A percentile compares a stretch with the other conserved stretches of the same genome.
phyloP scores from a whole-genome alignment of 53 echinoderm and acorn worm genomes.

The Paracentrotus lividus region DNA sequence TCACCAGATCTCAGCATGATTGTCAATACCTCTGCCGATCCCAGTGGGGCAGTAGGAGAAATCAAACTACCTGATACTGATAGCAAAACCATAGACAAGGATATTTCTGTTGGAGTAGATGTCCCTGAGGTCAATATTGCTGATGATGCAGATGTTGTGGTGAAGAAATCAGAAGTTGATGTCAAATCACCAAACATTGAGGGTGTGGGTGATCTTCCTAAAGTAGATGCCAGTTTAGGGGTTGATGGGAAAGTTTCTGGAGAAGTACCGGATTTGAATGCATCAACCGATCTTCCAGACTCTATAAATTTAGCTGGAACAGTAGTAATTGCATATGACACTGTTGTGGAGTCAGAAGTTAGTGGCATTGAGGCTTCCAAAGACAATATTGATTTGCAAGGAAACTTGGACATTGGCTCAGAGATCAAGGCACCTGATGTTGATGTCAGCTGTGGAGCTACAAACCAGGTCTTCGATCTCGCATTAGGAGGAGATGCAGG shows the following conservation, averaged over 20 bases:
- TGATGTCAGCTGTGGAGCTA: slow-evolving; percentile 4
- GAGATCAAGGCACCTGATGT: slow-evolving; percentile 58
- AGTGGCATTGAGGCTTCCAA: neutral
- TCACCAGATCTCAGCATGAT: slow-evolving; percentile 36
- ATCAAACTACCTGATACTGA: neutral
- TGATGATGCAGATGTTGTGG: slow-evolving; percentile 61
- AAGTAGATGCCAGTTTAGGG: neutral
- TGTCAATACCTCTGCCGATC: slow-evolving; percentile 48
- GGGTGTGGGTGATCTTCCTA: slow-evolving; percentile 46
- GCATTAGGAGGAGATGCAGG: slow-evolving; percentile 49
- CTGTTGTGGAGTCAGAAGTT: slow-evolving; percentile 56
- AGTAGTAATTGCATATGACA: slow-evolving; percentile 74
- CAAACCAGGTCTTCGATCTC: slow-evolving; percentile 53
- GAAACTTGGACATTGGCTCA: neutral
- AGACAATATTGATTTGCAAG: slow-evolving; percentile 36
- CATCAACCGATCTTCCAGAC: neutral
- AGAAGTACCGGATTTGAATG: slow-evolving; percentile 46
- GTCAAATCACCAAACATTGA: slow-evolving; percentile 35
- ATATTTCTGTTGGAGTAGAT: neutral
- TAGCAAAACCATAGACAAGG: neutral
- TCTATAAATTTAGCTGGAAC: slow-evolving; percentile 49
- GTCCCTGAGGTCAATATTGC: slow-evolving; percentile 40
- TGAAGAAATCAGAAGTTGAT: slow-evolving; percentile 58
- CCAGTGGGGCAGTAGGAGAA: neutral
- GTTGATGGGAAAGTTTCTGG: neutral